Conservation (phyloP, 1,140 invertebrate genomes). For the Spodoptera frugiperda region DNA sequence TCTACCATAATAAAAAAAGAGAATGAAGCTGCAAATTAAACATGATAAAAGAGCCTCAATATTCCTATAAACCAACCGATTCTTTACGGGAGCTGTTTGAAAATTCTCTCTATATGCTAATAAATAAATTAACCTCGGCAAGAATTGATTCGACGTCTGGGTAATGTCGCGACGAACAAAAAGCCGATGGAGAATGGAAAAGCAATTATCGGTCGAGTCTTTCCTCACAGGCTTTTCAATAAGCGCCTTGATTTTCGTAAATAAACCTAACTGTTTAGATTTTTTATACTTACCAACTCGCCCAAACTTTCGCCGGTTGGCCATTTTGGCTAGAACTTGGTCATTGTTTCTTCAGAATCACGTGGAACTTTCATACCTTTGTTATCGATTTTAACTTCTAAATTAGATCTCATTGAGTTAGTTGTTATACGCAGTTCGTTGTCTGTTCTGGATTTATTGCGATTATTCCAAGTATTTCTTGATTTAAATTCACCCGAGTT, state of each 20-base stretch:
- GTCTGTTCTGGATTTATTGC: slow-evolving; percentile 3
- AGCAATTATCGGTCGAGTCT: slow-evolving; percentile 61
- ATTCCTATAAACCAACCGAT: slow-evolving; percentile 29
- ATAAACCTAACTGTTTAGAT: slow-evolving; percentile 41
- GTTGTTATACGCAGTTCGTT: slow-evolving; percentile 1
- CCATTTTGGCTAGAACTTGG: neutral
- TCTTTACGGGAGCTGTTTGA: slow-evolving; percentile 50
- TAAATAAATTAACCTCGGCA: slow-evolving; percentile 65
- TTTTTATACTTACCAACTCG: neutral
- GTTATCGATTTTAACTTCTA: neutral
- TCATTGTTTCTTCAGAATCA: neutral
- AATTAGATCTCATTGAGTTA: slow-evolving; percentile 1
- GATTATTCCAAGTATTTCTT: slow-evolving; percentile 7
- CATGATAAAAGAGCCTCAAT: slow-evolving; percentile 21
- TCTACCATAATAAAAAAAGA: slow-evolving; percentile 4
- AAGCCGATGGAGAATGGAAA: slow-evolving; percentile 56
- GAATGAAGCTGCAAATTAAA: slow-evolving; percentile 20
- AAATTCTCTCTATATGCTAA: slow-evolving; percentile 71
- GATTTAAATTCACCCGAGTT: slow-evolving; percentile 1
- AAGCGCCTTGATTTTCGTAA: slow-evolving; percentile 47
- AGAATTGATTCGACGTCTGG: slow-evolving; percentile 64
- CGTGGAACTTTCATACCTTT: neutral
- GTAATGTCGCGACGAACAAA: slow-evolving; percentile 57
- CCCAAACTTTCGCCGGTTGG: neutral
- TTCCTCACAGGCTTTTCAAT: slow-evolving; percentile 44